Base-by-base conservation (phyloP, 1,140 invertebrate genomes). In the Chionoecetes opilio region DNA sequence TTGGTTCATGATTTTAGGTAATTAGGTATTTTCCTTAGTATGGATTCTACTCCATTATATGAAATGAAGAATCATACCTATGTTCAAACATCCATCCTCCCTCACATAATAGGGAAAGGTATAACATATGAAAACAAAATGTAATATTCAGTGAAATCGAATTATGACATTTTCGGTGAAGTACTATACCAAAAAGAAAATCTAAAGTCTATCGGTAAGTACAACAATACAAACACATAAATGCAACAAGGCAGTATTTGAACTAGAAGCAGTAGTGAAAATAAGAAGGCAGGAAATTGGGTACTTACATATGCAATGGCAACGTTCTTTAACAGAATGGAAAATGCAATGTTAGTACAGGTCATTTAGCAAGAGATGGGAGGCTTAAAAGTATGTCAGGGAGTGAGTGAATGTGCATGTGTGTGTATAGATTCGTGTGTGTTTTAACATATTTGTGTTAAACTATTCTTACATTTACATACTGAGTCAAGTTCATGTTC, bases 271-370 rank as follows among this genome's bases (percentile, higher is more conserved):
- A 75, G 63, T 26, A 75, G 63, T 75, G 63, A n/a, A n/a, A n/a
- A n/a, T 75, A 8, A 75, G 63, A 75, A n/a, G 21, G 53, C 21
- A 63, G 9, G 9, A 63, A 63, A 2, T 2, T 82, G 31, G 46
- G 90, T 94, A 94, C 93, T 94, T 90, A 94, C 93, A 94, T 94
- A 88, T 90, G 87, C 90, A 94, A 94, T 82, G 93, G 93, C 93
- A 94, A 94, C 34, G 87, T 89, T 90, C 93, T 93, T 94, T 38
- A 63, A 89, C n/a, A 94, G 35, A 88, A 46, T 17, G 46, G 63
- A 90, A 94, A 94, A 94, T 41, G 32, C 35, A 41, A 3, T 37
- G 46, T 31, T 41, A 41, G 37, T 90, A 41, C 21, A 75, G 11
- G 9, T n/a, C 63, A 75, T 75, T n/a, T 75, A n/a, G 63, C 63